These are phyloP conservation scores for Aptenodytes forsteri DNA, from an alignment of 2,113 vertebrate species.

Conservation along the genomic window DNA sequence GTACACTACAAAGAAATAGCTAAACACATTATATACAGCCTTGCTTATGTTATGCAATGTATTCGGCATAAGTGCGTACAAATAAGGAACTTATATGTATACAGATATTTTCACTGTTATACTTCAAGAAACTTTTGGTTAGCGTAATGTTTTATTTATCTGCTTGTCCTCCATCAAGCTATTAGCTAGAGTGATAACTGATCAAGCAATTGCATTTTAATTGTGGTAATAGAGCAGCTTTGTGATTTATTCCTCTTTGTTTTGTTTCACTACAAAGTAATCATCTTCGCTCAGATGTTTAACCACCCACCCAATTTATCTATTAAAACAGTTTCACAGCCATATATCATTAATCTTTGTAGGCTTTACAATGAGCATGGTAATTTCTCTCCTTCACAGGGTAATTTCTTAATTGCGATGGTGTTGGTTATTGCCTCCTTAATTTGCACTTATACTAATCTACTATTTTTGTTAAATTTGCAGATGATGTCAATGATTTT, in stretches of 20 bases:
- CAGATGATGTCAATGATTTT: neutral
- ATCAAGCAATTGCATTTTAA: constrained; percentile 56
- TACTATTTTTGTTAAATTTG: neutral
- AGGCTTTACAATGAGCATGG: neutral
- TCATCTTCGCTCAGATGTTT: constrained; percentile 54
- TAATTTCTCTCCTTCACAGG: neutral
- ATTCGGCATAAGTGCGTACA: neutral
- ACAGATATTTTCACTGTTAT: neutral
- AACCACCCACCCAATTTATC: constrained; percentile 46
- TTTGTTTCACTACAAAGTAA: constrained; percentile 63
- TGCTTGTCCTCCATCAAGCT: constrained; percentile 21
- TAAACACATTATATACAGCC: neutral
- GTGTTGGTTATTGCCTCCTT: neutral
- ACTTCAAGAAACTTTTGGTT: constrained; percentile 10
- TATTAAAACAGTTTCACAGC: constrained; percentile 36
- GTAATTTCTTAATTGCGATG: constrained; percentile 4
- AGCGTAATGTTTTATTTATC: constrained; percentile 45
- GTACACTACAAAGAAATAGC: neutral
- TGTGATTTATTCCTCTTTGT: constrained; percentile 67
- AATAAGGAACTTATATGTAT: neutral
- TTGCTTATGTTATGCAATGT: neutral
- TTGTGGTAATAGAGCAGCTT: constrained; percentile 32
- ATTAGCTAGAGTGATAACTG: constrained; percentile 54
- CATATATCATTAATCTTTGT: constrained; percentile 54
- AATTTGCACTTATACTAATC: neutral